Evolutionary conservation across 2,113 vertebrate species (phyloP), one percentile per base, ranked within the genome.

Genomic region (Taxidea taxus): DNA sequence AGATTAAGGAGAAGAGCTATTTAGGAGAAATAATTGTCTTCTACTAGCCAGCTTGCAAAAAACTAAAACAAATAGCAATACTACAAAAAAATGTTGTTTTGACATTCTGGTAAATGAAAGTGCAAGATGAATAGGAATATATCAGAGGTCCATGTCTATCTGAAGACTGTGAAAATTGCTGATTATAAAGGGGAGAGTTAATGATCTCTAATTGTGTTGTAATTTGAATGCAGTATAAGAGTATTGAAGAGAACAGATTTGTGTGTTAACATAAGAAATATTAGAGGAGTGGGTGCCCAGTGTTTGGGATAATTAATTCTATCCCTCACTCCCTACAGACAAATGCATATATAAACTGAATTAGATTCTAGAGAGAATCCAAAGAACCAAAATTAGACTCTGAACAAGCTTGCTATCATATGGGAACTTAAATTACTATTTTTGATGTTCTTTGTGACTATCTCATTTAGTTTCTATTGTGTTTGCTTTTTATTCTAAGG

Each of bases 251-350:
- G 27, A 80, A 49, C n/a, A 86, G 60, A 21, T 72, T 66, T 80
- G 15, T 29, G 34, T 89, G 18, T 75, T 95, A 93, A 87, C 62
- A 47, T 47, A 74, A 54, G 51, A 60, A 77, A 84, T 68, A 86
- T 80, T 56, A 78, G 49, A 92, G 25, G 34, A 83, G 21, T 70
- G 20, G 58, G 9, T 51, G 31, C 49, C 34, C 44, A 54, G 4
- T 75, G 27, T 68, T 97, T 60, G 78, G 75, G 16, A 23, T 94
- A 68, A 96, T 70, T 96, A 74, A 96, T 87, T 88, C 95, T 49
- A 66, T 42, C 54, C 12, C 3, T 20, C 37, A 86, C 15, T 87
- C n/a, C 5, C 37, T 34, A 44, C 60, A 9, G 2, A 2, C 1
- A 60, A 87, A 11, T 78, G 13, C 20, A 16, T 64, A 56, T 74